Base-by-base conservation (phyloP, 2,888 invertebrate genomes). In the Synergus itoensis region DNA sequence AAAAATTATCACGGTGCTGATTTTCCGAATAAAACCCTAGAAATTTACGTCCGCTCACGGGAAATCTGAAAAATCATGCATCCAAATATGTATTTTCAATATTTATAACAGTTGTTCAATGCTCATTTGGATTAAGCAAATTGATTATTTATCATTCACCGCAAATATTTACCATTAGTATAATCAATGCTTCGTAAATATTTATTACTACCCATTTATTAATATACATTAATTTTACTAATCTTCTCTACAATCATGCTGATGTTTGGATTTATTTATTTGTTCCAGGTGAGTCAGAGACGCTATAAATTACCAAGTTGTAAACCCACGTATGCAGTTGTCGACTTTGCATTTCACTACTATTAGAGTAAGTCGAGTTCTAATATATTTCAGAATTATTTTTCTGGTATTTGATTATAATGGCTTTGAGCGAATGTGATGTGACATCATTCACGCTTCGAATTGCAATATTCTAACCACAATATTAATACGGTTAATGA, bases 371-470 rank as follows among this genome's bases (percentile, higher is more conserved):
- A 73, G 73, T 73, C n/a, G n/a, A 21, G 11, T n/a, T 73, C 36
- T 53, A 73, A 73, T 40, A 4, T 36, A 36, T 40, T 28, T 4
- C n/a, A 73, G 11, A 28, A 36, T 73, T 73, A 40, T 53, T 73
- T 53, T 40, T 16, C 36, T 53, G 53, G 40, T 1, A 36, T 73
- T 53, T 7, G 40, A 73, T 73, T 0, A 73, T 53, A 28, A 36
- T 36, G 36, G 53, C 73, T 36, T 53, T n/a, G 53, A 36, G 18
- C n/a, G 53, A 73, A 73, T 53, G 73, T 40, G 53, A 53, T 73
- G 48, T 73, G 73, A 73, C 36, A 53, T n/a, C n/a, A 73, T 73
- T 73, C 36, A 73, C 73, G 73, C 53, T 73, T 73, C 36, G 16
- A 40, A 40, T 36, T 73, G 53, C 36, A 53, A 73, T 53, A 53